These are phyloP conservation scores for Arothron firmamentum DNA, from an alignment of 2,113 vertebrate species.

Conservation along the genomic window DNA sequence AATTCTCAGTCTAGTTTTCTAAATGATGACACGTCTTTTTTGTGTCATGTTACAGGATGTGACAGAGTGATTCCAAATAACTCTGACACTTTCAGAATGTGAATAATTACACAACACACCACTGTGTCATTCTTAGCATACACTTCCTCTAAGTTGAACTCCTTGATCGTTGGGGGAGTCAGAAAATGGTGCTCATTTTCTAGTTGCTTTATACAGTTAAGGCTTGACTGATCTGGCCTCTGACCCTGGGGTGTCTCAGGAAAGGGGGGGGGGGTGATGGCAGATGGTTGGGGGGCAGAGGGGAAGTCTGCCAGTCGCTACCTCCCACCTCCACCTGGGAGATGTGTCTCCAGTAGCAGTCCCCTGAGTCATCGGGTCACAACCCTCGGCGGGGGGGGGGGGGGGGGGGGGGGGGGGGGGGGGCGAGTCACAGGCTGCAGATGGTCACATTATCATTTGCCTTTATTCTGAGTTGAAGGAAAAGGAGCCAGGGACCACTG, in stretches of 20 bases:
- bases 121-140: background rate
- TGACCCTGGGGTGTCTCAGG: constrained; percentile 42
- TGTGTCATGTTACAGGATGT: background rate
- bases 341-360: constrained; percentile 47
- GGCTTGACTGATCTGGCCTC: constrained; percentile 48
- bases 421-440: constrained; percentile 46
- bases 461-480: constrained; percentile 5
- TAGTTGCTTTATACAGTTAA: constrained; percentile 30
- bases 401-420: too few species aligned
- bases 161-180: background rate
- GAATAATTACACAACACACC: background rate
- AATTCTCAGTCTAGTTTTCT: background rate
- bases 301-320: constrained; percentile 52
- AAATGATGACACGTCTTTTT: too few species aligned
- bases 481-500: background rate
- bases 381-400: constrained; percentile 53
- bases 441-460: constrained; percentile 64
- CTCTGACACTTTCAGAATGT: background rate
- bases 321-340: constrained; percentile 74
- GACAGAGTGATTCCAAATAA: constrained; percentile 8
- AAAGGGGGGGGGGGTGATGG: constrained; percentile 19
- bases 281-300: constrained; percentile 76
- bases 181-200: constrained; percentile 40
- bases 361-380: constrained; percentile 47
- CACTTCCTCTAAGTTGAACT: constrained; percentile 25